phyloP scores from a whole-genome alignment of 2,113 vertebrate genomes.

The Phalacrocorax aristotelis region DNA sequence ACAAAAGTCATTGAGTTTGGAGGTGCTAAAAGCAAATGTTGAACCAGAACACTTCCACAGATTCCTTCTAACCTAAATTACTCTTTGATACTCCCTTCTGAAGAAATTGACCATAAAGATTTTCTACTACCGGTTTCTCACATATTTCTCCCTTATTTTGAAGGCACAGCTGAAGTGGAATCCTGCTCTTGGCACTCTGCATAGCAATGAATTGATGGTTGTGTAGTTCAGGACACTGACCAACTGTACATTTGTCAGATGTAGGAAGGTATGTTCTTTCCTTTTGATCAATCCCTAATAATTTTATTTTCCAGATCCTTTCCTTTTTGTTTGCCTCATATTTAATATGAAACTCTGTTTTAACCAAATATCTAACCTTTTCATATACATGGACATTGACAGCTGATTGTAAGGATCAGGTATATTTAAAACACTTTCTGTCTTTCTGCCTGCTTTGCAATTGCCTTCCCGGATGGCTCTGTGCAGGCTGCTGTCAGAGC shows the following conservation, averaged over 20 bases:
- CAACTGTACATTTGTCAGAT: background rate
- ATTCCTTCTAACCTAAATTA: background rate
- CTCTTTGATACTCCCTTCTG: background rate
- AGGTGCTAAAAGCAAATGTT: background rate
- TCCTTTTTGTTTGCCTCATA: background rate
- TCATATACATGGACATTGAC: rapidly evolving
- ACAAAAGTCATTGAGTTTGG: background rate
- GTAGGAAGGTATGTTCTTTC: background rate
- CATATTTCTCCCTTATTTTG: background rate
- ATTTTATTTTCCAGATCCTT: background rate
- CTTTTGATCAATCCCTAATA: background rate
- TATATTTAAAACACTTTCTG: background rate
- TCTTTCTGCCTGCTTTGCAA: background rate
- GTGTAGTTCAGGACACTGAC: background rate
- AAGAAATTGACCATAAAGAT: background rate
- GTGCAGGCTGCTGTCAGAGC: background rate
- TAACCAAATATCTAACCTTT: background rate
- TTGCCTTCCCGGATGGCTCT: background rate
- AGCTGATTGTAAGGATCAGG: background rate
- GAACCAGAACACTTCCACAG: background rate
- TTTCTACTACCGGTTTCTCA: background rate
- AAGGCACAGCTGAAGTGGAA: background rate
- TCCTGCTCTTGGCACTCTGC: background rate
- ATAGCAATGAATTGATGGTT: background rate
- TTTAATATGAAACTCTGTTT: background rate